Evolutionary conservation across 2,888 invertebrate species (phyloP), one percentile per base, ranked within the genome.

Genomic region (Polietes domitor): DNA sequence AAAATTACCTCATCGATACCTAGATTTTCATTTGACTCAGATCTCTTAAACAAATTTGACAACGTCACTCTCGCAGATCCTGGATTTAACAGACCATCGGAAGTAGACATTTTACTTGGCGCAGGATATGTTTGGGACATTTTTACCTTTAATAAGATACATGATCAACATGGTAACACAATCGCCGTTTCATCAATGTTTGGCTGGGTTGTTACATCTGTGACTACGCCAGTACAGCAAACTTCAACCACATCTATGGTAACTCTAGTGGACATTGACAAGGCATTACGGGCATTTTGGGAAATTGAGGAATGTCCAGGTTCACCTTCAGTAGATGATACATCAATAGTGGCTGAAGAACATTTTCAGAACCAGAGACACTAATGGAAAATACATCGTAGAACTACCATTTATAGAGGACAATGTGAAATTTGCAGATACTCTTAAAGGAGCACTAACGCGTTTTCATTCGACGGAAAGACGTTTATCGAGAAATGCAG

Each of bases 401-500:
- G 43, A 71, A 19, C 10, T 81, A 3, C 72, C 68, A 21, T 81
- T 81, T 55, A n/a, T n/a, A n/a, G 58, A 55, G 9, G 50, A 74
- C 4, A 15, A 65, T 12, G 28, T 28, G 10, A n/a, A 2, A 10
- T 80, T 76, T 65, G 53, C 43, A 10, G n/a, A 55, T 15, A 73
- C 55, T 37, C 19, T 12, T 9, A 17, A 55, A n/a, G n/a, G 9
- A 2, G 70, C 70, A 0, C 6, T 78, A 47, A 15, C 61, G 1
- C 61, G 80, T n/a, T 75, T 80, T 5, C 53, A 73, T 7, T 63
- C 58, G 1, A 26, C 65, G 10, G 81, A 77, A 24, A 77, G 77
- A 63, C 53, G 77, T 6, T 24, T 80, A 43, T 26, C 47, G 37
- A 19, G 63, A 41, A 72, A 80, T 80, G 10, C 9, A 4, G 26